These are phyloP conservation scores for Tetranychus truncatus DNA, from an alignment of 2,888 invertebrate genomes.

Conservation along the genomic window DNA sequence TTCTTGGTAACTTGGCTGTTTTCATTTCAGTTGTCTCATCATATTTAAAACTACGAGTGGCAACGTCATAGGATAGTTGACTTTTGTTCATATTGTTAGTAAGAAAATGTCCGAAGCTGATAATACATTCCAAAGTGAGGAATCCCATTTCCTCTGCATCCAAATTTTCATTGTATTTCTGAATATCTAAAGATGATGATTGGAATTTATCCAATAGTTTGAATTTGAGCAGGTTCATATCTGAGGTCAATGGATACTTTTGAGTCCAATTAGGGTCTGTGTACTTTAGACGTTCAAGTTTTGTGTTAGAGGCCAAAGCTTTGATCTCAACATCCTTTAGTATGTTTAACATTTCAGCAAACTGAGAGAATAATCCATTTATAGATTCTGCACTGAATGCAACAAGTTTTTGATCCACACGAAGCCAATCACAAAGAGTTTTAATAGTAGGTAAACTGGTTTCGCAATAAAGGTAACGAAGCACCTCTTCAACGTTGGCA, in stretches of 20 bases:
- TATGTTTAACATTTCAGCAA: constrained; percentile 21
- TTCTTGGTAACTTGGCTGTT: background rate
- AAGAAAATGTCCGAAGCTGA: constrained; percentile 14
- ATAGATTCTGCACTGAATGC: constrained; percentile 32
- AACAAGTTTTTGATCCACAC: constrained; percentile 51
- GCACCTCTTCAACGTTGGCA: constrained; percentile 13
- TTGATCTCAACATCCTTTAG: constrained; percentile 13
- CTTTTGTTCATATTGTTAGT: constrained; percentile 6
- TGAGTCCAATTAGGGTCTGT: constrained; percentile 23
- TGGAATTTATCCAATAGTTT: constrained; percentile 13
- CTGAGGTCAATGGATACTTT: constrained; percentile 26
- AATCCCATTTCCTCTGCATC: constrained; percentile 17
- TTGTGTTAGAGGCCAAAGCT: constrained; percentile 4
- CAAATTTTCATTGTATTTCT: background rate
- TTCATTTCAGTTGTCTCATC: background rate
- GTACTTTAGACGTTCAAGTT: constrained; percentile 12
- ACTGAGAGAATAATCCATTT: constrained; percentile 10
- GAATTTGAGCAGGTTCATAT: constrained; percentile 24
- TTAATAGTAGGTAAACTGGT: constrained; percentile 45
- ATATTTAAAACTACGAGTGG: background rate
- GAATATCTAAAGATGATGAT: background rate
- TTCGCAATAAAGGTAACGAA: constrained; percentile 18
- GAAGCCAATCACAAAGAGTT: constrained; percentile 65
- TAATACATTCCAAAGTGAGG: constrained; percentile 15
- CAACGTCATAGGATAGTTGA: background rate